These are phyloP conservation scores for Simalia tracyae DNA, from an alignment of 2,797 vertebrate species.

Conservation along the genomic window DNA sequence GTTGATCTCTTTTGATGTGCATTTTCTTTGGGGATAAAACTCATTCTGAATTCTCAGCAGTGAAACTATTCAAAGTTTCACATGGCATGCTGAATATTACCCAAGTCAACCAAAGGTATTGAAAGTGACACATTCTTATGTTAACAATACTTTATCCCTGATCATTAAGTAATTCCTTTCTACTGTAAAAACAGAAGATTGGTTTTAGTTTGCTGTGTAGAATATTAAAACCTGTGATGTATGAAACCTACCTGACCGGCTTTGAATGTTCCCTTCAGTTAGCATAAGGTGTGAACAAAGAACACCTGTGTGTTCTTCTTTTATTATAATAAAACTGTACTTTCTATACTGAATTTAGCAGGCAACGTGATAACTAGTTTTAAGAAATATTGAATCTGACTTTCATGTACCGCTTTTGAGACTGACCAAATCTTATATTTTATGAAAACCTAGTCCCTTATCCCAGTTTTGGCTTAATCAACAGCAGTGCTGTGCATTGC, in stretches of 20 bases:
- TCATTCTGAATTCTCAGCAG: not conserved
- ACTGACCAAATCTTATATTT: not conserved
- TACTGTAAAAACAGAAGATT: not conserved
- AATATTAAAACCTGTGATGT: not conserved
- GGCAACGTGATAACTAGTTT: not conserved
- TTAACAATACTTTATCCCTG: not conserved
- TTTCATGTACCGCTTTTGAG: not conserved
- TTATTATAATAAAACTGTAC: conserved; percentile 9
- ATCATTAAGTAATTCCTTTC: not conserved
- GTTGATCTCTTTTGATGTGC: not conserved
- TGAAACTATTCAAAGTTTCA: not conserved
- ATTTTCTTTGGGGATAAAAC: not conserved
- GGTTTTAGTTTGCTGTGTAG: conserved; percentile 6
- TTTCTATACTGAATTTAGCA: conserved; percentile 24
- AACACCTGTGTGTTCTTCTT: not conserved
- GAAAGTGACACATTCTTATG: not conserved
- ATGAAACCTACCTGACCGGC: not conserved
- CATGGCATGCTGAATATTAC: not conserved
- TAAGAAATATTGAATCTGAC: not conserved
- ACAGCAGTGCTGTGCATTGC: not conserved
- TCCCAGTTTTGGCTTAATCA: not conserved
- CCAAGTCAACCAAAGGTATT: not conserved
- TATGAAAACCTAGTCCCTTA: not conserved
- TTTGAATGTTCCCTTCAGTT: conserved; percentile 20
- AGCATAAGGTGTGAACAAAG: not conserved